Evolutionary conservation across 2,797 vertebrate species (phyloP).

Genomic region (Platalea minor): DNA sequence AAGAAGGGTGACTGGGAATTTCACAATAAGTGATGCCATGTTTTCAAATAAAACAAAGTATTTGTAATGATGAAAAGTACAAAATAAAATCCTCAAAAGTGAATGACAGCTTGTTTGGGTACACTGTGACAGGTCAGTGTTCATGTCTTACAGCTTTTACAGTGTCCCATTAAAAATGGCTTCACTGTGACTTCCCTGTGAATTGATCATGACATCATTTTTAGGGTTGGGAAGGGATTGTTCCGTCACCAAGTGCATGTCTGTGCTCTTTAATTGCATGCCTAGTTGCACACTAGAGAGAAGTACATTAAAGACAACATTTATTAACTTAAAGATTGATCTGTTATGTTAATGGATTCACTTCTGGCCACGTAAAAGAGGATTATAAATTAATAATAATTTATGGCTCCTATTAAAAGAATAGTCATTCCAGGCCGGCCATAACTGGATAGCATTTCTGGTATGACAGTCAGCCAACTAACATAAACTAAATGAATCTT

Average conservation of each 20-base stretch:
- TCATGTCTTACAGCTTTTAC: background rate
- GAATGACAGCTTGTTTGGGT: background rate
- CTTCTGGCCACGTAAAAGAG: background rate
- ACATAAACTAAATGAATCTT: background rate
- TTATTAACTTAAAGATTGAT: constrained; percentile 23
- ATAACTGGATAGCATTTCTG: background rate
- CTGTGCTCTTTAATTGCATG: background rate
- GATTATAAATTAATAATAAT: constrained; percentile 17
- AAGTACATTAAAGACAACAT: background rate
- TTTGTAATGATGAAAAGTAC: background rate
- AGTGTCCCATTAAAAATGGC: background rate
- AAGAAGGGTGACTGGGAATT: background rate
- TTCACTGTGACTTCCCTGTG: background rate
- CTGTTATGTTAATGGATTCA: constrained; percentile 15
- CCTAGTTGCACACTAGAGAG: background rate
- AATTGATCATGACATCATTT: background rate
- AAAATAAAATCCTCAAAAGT: background rate
- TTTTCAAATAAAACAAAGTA: background rate
- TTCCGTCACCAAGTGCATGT: fast-evolving
- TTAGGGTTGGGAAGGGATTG: background rate
- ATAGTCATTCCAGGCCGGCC: background rate
- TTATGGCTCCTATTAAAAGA: constrained; percentile 7
- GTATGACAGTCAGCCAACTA: background rate
- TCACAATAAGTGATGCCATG: background rate
- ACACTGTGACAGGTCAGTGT: background rate